Evolutionary conservation across 2,113 vertebrate genomes (phyloP).

Genomic region (Campylorhamphus procurvoides): DNA sequence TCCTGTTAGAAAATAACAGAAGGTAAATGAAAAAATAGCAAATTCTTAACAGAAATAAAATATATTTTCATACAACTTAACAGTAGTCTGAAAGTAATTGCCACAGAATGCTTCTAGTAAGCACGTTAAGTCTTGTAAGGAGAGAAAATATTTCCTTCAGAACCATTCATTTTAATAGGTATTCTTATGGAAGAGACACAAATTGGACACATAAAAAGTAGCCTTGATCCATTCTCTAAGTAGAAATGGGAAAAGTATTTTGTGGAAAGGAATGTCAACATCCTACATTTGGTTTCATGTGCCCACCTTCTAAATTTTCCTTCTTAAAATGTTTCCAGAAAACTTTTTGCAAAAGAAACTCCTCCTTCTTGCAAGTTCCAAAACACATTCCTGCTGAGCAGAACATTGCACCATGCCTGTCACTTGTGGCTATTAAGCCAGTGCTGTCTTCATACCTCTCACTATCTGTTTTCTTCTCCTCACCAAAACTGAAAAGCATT

Average conservation of each 20-base stretch:
- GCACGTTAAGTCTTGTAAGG: neutral
- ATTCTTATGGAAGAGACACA: neutral
- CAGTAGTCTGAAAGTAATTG: neutral
- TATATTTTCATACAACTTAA: neutral
- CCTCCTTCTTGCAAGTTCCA: neutral
- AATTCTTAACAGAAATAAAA: neutral
- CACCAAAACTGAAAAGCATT: neutral
- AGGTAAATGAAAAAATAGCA: neutral
- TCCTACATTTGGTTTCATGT: neutral
- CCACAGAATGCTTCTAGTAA: neutral
- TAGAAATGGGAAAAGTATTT: neutral
- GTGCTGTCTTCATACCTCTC: neutral
- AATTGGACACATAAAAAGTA: neutral
- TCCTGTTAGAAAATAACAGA: neutral
- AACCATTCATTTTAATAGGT: neutral
- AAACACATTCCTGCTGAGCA: neutral
- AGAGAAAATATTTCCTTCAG: neutral
- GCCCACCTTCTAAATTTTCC: neutral
- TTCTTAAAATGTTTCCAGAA: neutral
- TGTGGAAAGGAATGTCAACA: neutral
- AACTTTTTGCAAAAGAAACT: neutral
- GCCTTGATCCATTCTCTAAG: neutral
- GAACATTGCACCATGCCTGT: neutral
- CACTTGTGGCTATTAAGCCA: neutral
- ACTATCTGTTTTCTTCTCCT: neutral